These are phyloP conservation scores for Agrotis segetum DNA, from an alignment of 2,888 invertebrate genomes.

Conservation along the genomic window DNA sequence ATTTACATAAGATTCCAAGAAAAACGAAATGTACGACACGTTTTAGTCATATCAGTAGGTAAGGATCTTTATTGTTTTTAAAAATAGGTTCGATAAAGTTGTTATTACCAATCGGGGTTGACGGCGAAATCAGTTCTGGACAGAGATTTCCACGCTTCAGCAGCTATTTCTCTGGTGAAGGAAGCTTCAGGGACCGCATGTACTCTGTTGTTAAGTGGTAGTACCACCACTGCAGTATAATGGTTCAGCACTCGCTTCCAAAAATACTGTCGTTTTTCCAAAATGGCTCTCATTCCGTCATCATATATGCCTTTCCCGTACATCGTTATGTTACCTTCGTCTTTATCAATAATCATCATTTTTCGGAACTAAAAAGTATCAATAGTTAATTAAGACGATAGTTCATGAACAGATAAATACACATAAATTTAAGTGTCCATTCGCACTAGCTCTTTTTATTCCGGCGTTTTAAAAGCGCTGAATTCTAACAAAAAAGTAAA, in stretches of 20 bases:
- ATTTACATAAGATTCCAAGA: constrained; percentile 34
- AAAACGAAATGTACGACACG: constrained; percentile 7
- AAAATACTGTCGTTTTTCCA: constrained; percentile 81
- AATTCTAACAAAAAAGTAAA: too few species aligned
- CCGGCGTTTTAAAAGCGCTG: too few species aligned
- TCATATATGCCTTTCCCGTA: constrained; percentile 82
- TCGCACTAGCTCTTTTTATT: too few species aligned
- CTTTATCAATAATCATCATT: constrained; percentile 74
- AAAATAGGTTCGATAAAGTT: constrained; percentile 37
- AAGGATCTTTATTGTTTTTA: constrained; percentile 39
- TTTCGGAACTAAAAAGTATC: constrained; percentile 79
- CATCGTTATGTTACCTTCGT: constrained; percentile 77
- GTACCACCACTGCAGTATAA: constrained; percentile 82
- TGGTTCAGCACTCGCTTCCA: constrained; percentile 84
- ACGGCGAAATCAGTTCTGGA: constrained; percentile 80
- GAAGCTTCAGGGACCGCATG: constrained; percentile 74
- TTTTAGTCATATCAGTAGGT: constrained; percentile 26
- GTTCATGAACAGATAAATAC: constrained; percentile 7
- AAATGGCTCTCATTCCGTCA: constrained; percentile 78
- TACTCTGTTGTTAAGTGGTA: constrained; percentile 78
- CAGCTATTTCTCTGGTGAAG: constrained; percentile 81
- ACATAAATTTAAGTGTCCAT: too few species aligned
- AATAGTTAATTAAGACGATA: background rate
- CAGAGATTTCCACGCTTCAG: constrained; percentile 76
- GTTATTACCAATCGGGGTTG: constrained; percentile 84